These are phyloP conservation scores for Cheilosia vernalis DNA, from an alignment of 2,888 invertebrate genomes.

Conservation along the genomic window DNA sequence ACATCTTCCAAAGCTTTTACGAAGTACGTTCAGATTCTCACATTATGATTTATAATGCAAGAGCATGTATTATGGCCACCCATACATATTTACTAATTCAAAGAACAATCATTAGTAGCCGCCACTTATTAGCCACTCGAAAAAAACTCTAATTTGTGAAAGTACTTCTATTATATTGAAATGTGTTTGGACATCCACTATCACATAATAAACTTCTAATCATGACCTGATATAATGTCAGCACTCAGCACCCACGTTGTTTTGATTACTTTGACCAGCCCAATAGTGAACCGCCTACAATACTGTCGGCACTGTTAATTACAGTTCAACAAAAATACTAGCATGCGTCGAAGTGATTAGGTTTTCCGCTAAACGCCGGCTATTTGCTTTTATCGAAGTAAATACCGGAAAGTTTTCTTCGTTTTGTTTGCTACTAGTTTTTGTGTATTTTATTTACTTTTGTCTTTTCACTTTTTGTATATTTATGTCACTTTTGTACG, in stretches of 20 bases:
- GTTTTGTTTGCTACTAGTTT: slow-evolving; percentile 1
- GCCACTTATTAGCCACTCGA: too few species aligned
- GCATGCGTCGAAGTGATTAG: slow-evolving; percentile 58
- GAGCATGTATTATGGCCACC: too few species aligned
- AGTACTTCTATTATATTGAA: not conserved
- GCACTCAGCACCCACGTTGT: slow-evolving; percentile 17
- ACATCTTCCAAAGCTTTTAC: too few species aligned
- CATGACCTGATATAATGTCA: not conserved
- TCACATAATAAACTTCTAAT: not conserved
- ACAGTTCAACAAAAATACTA: slow-evolving; percentile 28
- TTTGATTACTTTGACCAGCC: slow-evolving; percentile 24
- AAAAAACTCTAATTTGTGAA: too few species aligned
- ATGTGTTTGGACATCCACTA: not conserved
- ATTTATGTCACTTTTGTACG: not conserved
- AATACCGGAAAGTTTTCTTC: slow-evolving; percentile 27
- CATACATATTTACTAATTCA: too few species aligned
- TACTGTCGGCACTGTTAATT: slow-evolving; percentile 32
- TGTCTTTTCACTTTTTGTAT: not conserved
- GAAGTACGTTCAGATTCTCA: too few species aligned
- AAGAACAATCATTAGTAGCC: too few species aligned
- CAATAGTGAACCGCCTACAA: slow-evolving; percentile 16
- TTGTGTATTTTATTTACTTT: not conserved
- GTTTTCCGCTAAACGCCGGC: slow-evolving; percentile 28
- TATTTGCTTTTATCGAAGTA: slow-evolving; percentile 17
- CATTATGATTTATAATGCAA: too few species aligned